Conservation (phyloP, 2,113 vertebrate genomes). For the Murina feae region DNA sequence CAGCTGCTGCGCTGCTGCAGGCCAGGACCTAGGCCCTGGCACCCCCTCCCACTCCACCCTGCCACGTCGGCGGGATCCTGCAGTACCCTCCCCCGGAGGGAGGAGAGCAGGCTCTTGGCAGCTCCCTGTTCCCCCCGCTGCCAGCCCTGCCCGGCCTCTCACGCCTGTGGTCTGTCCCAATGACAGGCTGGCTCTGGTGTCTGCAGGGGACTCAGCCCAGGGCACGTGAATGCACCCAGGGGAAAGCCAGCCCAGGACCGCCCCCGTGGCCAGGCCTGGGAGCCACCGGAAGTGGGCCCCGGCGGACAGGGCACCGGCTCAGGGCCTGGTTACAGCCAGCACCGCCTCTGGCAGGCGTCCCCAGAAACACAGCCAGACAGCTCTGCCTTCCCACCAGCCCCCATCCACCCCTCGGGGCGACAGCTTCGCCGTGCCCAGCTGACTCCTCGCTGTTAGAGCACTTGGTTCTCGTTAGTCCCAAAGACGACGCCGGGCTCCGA, state of each 20-base stretch:
- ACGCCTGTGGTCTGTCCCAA: conserved; percentile 55
- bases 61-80: conserved; percentile 61
- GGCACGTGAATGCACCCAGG: neutral
- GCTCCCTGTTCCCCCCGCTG: neutral
- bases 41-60: neutral
- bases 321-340: neutral
- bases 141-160: conserved; percentile 22
- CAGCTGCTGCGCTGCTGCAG: neutral
- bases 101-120: conserved; percentile 26
- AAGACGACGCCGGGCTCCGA: neutral
- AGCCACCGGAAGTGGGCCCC: neutral
- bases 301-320: neutral
- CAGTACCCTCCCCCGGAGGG: neutral
- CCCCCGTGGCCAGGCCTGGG: neutral
- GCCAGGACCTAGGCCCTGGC: rapidly evolving
- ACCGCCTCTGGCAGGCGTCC: neutral
- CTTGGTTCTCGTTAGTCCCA: neutral
- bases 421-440: neutral
- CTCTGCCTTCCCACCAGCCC: neutral
- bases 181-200: conserved; percentile 53
- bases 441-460: neutral
- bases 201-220: conserved; percentile 30
- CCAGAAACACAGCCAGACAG: neutral
- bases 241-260: neutral
- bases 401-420: rapidly evolving